Conservation (phyloP, 2,888 invertebrate genomes). For the Aspidiotus destructor region DNA sequence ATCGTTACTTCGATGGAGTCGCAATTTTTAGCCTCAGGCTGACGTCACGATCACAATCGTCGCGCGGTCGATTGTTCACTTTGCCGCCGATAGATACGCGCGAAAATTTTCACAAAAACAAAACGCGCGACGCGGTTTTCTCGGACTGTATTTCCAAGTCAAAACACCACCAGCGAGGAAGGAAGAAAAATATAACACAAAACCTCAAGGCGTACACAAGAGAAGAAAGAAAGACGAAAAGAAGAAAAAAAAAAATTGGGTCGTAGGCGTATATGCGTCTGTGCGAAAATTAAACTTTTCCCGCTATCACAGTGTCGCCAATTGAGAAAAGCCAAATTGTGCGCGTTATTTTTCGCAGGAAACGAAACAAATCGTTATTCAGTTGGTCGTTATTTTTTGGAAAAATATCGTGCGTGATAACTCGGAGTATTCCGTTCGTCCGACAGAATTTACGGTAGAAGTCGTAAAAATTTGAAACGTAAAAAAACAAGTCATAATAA, state of each 20-base stretch:
- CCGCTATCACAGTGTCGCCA: not conserved
- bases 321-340: not conserved
- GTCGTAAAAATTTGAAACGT: conserved; percentile 1
- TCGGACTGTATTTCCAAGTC: no score
- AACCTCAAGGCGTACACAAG: not conserved
- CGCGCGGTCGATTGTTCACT: no score
- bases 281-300: not conserved
- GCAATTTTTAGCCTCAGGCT: no score
- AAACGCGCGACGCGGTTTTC: not conserved
- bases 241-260: not conserved
- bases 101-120: not conserved
- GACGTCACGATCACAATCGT: no score
- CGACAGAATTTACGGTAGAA: not conserved
- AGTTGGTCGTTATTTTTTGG: no score
- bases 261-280: conserved; percentile 1
- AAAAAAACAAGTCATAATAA: not conserved
- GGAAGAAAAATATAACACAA: not conserved
- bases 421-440: no score
- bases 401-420: no score
- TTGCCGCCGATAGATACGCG: no score
- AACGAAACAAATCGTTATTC: no score
- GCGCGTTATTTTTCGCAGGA: no score
- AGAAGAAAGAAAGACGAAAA: not conserved
- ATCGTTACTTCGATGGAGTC: no score
- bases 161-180: not conserved